Evolutionary conservation across 1,140 invertebrate genomes (phyloP).

Genomic region (Diuraphis noxia): DNA sequence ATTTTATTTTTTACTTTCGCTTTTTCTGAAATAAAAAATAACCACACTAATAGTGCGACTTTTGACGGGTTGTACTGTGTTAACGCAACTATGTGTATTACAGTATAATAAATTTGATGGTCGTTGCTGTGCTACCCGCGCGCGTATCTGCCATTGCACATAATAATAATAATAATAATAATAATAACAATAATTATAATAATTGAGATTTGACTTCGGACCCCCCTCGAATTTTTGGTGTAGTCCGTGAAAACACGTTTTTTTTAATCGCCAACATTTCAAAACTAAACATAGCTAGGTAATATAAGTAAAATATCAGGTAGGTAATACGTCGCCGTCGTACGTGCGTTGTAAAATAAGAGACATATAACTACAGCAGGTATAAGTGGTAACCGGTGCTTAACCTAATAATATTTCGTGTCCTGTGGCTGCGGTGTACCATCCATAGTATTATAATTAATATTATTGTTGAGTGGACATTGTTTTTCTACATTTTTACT

Average conservation of each 20-base stretch:
- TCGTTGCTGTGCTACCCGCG: background rate
- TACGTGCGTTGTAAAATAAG: too few species aligned
- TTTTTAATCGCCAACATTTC: background rate
- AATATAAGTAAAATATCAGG: background rate
- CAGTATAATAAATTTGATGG: background rate
- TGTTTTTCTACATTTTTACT: background rate
- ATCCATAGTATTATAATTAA: background rate
- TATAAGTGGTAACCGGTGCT: background rate
- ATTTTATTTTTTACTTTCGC: background rate
- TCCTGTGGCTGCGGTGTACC: too few species aligned
- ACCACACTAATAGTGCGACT: background rate
- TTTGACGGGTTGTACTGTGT: background rate
- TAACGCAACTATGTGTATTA: background rate
- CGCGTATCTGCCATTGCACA: background rate
- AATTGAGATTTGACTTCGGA: background rate
- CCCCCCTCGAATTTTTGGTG: background rate
- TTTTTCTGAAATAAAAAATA: background rate
- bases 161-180: background rate
- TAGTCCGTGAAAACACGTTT: background rate
- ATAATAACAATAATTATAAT: background rate
- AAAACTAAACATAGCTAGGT: background rate
- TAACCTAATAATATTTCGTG: background rate
- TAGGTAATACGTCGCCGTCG: too few species aligned
- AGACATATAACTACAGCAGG: background rate
- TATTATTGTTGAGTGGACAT: background rate